Evolutionary conservation across 2,888 invertebrate species (phyloP), one percentile per base, ranked within the genome.

Genomic region (Unio pictorum): DNA sequence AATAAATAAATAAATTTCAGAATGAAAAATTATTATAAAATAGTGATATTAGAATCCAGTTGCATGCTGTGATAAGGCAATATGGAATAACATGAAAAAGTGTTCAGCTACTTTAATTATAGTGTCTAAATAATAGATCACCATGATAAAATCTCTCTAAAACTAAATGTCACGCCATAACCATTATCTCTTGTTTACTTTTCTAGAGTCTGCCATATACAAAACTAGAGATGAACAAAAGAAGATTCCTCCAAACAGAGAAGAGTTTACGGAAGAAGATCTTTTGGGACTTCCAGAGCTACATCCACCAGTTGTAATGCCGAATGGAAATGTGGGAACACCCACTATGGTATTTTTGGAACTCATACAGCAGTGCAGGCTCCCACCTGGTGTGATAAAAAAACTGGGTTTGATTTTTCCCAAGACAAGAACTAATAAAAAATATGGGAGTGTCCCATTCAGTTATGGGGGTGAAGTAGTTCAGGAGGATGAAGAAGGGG

Each of bases 271-370:
- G 11, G 63, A 78, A 63, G 68, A 71, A 54, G 88, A 89, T 73
- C 75, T 90, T 15, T 57, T 81, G n/a, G 76, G 69, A 61, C 74
- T 89, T 20, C 81, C 82, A 67, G 89, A 89, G 72, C 74, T 89
- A 61, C 79, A 85, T 56, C 89, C 89, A 11, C 88, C 89, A 55
- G 78, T 82, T 62, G 74, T 90, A 4, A 91, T 92, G 91, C 91
- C 91, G 6, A 82, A 91, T 72, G 92, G 92, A 45, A 92, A 92
- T 85, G 92, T 92, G 58, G 92, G 92, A 7, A 92, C 92, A 4
- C 90, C 91, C 4, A 91, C 91, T 15, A 79, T 76, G 55, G 81
- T 89, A 71, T 92, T 92, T 80, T 76, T 92, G 65, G 82, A 88
- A 15, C 83, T 89, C 57, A 92, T 92, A 5, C 83, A 86, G 57